These are phyloP conservation scores for Gadopsis bispinosus DNA, from an alignment of 2,797 vertebrate species.

Conservation along the genomic window DNA sequence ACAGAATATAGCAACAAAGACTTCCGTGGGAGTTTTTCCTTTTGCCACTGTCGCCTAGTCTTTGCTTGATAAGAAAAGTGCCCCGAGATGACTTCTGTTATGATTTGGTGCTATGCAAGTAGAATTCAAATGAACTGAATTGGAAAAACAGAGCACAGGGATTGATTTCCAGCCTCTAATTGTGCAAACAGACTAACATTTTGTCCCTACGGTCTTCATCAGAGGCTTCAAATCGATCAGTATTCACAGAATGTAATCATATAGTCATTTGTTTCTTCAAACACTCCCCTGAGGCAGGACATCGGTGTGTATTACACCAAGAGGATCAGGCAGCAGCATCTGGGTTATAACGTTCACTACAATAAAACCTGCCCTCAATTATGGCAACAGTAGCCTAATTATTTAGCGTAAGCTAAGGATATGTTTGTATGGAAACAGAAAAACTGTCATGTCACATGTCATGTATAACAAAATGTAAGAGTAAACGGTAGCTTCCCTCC, in stretches of 20 bases:
- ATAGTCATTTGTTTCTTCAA: background rate
- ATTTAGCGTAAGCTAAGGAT: background rate
- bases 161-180: too few relatives aligned
- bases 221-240: too few relatives aligned
- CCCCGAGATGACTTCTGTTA: too few relatives aligned
- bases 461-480: background rate
- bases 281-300: background rate
- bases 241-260: background rate
- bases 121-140: too few relatives aligned
- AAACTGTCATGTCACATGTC: background rate
- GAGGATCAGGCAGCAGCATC: background rate
- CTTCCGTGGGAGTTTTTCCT: too few relatives aligned
- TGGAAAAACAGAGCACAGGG: too few relatives aligned
- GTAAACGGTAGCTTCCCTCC: background rate
- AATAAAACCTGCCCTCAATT: constrained; percentile 9
- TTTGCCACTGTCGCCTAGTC: too few relatives aligned
- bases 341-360: constrained; percentile 14
- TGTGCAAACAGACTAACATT: too few relatives aligned
- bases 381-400: background rate
- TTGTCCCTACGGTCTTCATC: too few relatives aligned
- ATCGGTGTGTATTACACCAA: background rate
- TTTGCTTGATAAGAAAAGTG: too few relatives aligned
- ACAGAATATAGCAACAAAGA: background rate
- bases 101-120: too few relatives aligned
- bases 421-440: background rate